Evolutionary conservation across 1,140 invertebrate genomes (phyloP).

Genomic region (Dendrolimus kikuchii): DNA sequence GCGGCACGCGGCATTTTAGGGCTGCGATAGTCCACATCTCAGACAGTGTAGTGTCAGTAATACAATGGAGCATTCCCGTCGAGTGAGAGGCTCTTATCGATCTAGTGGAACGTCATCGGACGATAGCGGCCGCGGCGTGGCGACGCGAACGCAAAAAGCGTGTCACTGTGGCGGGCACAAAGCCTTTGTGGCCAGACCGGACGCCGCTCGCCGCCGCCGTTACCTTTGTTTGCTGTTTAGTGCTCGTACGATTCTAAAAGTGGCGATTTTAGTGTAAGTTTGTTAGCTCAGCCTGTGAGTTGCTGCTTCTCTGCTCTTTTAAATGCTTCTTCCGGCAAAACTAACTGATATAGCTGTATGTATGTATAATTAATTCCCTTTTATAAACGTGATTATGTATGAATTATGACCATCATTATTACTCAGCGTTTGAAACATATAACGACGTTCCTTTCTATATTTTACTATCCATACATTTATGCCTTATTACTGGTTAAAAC

Average conservation of each 20-base stretch:
- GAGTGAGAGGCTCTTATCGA: conserved; percentile 66
- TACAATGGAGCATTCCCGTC: conserved; percentile 63
- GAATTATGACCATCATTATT: too few relatives aligned
- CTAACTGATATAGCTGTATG: too few relatives aligned
- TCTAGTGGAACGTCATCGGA: conserved; percentile 66
- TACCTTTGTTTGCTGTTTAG: conserved; percentile 61
- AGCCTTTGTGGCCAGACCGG: conserved; percentile 63
- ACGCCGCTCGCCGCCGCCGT: conserved; percentile 52
- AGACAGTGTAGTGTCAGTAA: conserved; percentile 57
- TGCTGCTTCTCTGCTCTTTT: too few relatives aligned
- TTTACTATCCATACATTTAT: too few relatives aligned
- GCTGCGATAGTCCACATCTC: conserved; percentile 62
- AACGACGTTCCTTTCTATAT: too few relatives aligned
- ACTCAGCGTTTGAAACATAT: too few relatives aligned
- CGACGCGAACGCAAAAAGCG: conserved; percentile 55
- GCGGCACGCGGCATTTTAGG: conserved; percentile 42
- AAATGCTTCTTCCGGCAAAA: too few relatives aligned
- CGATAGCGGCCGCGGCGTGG: conserved; percentile 21
- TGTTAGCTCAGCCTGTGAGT: conserved; percentile 22
- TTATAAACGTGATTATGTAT: too few relatives aligned
- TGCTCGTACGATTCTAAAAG: conserved; percentile 43
- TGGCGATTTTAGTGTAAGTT: conserved; percentile 50
- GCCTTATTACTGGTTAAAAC: too few relatives aligned
- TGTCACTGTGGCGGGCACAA: conserved; percentile 64
- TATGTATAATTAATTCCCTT: too few relatives aligned